Evolutionary conservation across 2,113 vertebrate species (phyloP).

Genomic region (Athene cunicularia): DNA sequence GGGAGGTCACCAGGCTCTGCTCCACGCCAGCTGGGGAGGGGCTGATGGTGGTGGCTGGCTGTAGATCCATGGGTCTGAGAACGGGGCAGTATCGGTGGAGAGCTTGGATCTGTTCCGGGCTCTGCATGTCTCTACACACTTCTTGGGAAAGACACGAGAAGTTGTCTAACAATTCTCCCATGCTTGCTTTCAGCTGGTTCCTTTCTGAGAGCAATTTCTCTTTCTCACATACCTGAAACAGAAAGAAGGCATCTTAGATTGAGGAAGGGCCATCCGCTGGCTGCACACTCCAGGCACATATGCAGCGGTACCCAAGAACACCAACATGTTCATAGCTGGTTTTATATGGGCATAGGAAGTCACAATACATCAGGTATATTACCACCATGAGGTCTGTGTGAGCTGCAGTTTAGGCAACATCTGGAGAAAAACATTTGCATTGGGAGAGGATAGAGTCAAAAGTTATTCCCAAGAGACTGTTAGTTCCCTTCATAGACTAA

Average conservation of each 20-base stretch:
- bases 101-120: conserved; percentile 95
- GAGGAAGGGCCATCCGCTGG: background rate
- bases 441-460: background rate
- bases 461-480: background rate
- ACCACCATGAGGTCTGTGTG: background rate
- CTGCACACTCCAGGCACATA: rapidly evolving
- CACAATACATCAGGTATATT: background rate
- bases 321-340: background rate
- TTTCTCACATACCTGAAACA: conserved; percentile 93
- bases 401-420: background rate
- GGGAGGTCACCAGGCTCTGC: conserved; percentile 81
- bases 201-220: conserved; percentile 96
- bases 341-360: background rate
- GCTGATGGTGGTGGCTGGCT: conserved; percentile 79
- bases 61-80: conserved; percentile 86
- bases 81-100: conserved; percentile 95
- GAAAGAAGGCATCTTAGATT: background rate
- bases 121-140: conserved; percentile 96
- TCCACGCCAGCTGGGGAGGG: conserved; percentile 81
- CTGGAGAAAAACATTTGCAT: background rate
- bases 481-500: background rate
- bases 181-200: conserved; percentile 96
- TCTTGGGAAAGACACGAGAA: conserved; percentile 99
- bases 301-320: background rate
- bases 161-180: conserved; percentile 98